These are phyloP conservation scores for Cacatua alba DNA, from an alignment of 2,113 vertebrate species.

Conservation along the genomic window DNA sequence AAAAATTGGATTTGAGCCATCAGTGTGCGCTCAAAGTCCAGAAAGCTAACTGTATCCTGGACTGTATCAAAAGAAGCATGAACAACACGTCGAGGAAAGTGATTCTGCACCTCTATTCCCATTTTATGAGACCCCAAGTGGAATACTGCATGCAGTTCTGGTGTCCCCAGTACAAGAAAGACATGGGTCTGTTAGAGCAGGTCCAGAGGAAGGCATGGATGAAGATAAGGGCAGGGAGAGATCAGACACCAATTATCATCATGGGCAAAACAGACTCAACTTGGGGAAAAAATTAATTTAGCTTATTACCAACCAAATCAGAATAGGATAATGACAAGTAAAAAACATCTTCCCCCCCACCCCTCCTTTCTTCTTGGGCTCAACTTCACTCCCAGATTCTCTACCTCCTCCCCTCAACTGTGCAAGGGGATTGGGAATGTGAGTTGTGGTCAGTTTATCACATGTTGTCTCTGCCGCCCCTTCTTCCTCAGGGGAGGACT, in stretches of 20 bases:
- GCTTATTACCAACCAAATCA: neutral
- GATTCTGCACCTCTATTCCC: neutral
- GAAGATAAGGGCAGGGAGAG: neutral
- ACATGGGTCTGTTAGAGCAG: accelerated
- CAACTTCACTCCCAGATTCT: neutral
- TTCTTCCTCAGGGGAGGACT: neutral
- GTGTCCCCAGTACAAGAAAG: neutral
- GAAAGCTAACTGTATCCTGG: neutral
- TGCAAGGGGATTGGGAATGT: neutral
- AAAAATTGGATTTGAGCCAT: neutral
- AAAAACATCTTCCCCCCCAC: neutral
- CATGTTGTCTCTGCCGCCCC: neutral
- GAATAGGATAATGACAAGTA: neutral
- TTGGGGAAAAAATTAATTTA: neutral
- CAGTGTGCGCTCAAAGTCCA: accelerated
- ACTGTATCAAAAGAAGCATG: neutral
- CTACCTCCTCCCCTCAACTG: neutral
- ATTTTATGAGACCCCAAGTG: neutral
- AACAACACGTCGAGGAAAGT: neutral
- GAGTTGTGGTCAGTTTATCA: neutral
- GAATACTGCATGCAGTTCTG: neutral
- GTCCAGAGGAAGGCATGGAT: neutral
- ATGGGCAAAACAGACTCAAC: neutral
- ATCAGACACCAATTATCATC: neutral
- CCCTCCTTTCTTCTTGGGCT: neutral